A percentile compares a stretch with the other conserved stretches of the same genome.
These are phyloP conservation scores for Drosophila ambigua DNA, from an alignment of 1,140 invertebrate species.

Conservation along the genomic window DNA sequence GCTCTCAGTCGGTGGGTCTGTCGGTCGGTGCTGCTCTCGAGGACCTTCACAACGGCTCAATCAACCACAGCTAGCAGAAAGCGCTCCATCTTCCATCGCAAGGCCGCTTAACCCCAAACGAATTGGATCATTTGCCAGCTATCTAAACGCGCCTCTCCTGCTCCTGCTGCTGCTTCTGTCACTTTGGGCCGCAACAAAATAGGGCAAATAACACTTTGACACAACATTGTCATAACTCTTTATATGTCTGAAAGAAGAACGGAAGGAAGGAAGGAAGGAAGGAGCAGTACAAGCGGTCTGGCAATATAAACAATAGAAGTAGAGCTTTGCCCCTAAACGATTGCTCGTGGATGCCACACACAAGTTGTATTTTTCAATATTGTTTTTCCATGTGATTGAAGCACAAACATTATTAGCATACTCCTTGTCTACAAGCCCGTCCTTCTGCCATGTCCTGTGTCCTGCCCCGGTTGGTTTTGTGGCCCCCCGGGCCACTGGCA, in stretches of 20 bases:
- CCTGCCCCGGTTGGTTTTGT: not conserved
- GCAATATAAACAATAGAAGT: constrained; percentile 42
- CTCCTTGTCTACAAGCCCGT: constrained; percentile 21
- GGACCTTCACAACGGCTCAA: constrained; percentile 48
- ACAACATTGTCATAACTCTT: constrained; percentile 63
- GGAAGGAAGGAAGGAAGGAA: not conserved
- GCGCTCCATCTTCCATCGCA: constrained; percentile 43
- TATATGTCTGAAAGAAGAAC: constrained; percentile 12
- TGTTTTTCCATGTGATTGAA: constrained; percentile 76
- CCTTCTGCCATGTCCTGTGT: constrained; percentile 4
- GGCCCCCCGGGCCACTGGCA: too few species aligned
- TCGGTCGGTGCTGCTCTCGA: not conserved
- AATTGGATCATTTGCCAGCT: constrained; percentile 55
- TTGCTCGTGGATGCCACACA: constrained; percentile 43
- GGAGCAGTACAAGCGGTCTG: not conserved
- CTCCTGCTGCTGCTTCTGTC: constrained; percentile 6
- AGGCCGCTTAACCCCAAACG: constrained; percentile 43
- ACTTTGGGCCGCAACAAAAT: constrained; percentile 47
- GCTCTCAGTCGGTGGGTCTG: not conserved
- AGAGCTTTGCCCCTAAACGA: constrained; percentile 56
- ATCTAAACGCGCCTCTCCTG: constrained; percentile 40
- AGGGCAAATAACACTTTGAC: constrained; percentile 64
- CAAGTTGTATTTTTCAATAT: constrained; percentile 72
- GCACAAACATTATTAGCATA: constrained; percentile 75
- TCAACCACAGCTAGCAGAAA: constrained; percentile 42